phyloP scores from a whole-genome alignment of 2,888 invertebrate genomes.

The Lypha dubia region DNA sequence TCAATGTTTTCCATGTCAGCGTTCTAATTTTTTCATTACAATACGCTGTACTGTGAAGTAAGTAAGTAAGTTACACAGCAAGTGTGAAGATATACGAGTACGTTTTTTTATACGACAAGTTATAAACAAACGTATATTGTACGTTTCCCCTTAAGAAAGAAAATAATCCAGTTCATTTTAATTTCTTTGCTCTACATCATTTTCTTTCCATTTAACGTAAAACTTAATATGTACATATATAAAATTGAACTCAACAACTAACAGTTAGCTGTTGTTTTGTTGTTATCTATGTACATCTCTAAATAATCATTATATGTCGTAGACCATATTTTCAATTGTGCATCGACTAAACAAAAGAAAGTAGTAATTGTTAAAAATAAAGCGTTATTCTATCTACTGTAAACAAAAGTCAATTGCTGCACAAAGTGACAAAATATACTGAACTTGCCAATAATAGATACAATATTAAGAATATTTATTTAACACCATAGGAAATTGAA shows the following conservation, averaged over 20 bases:
- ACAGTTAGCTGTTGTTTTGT: constrained; percentile 9
- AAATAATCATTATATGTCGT: constrained; percentile 46
- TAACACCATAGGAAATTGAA: constrained; percentile 54
- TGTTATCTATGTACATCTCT: constrained; percentile 9
- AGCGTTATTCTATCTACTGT: constrained; percentile 1
- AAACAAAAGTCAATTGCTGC: constrained; percentile 52
- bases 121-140: too few relatives aligned
- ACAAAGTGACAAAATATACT: constrained; percentile 53
- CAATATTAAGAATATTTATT: constrained; percentile 40
- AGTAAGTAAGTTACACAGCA: too few relatives aligned
- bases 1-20: too few relatives aligned
- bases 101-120: too few relatives aligned
- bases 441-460: constrained; percentile 59
- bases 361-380: constrained; percentile 22
- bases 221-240: constrained; percentile 56
- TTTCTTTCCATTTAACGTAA: background rate
- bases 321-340: constrained; percentile 7
- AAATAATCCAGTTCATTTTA: background rate
- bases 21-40: too few relatives aligned
- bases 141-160: background rate
- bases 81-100: too few relatives aligned
- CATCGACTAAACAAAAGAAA: background rate
- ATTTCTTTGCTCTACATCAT: background rate
- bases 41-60: too few relatives aligned
- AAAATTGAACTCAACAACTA: constrained; percentile 41